Evolutionary conservation across 2,888 invertebrate genomes (phyloP), one percentile per base, ranked within the genome.

Genomic region (Chloroclysta siterata): DNA sequence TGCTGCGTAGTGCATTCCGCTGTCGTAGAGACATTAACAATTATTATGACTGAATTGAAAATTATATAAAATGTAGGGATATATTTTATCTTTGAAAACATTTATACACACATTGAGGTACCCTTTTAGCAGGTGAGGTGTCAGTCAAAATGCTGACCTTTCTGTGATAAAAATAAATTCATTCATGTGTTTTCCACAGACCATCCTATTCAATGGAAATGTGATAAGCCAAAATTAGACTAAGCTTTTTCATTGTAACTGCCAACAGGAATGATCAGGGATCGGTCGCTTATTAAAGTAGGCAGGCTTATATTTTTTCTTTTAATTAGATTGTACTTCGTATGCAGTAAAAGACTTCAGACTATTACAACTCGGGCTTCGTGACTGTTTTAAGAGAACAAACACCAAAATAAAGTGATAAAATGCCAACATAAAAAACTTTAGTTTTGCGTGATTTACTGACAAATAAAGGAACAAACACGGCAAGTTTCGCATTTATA

Each of bases 401-500:
- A 58, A 53, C 61, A 62, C 60, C 57, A 61, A 65, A 53, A 66
- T 65, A 67, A 64, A 60, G 58, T 52, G 61, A 68, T 65, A 68
- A 63, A 69, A 60, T 61, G 47, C 54, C 60, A 44, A 36, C 63
- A 63, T 64, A 63, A 72, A 69, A 74, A 71, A 63, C 63, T 66
- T 66, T 70, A 71, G 72, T 76, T 81, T 80, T 74, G 77, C 81
- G 79, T 81, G 81, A 80, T 81, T 76, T 78, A 77, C 75, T 72
- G 72, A 76, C 73, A 79, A 81, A 79, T 76, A 81, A 81, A 81
- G 67, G 73, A 76, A 75, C 65, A 71, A 70, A 68, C 75, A 71
- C 73, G 73, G 77, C 73, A 72, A 70, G 72, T 65, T 76, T 77
- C 74, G 74, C 78, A 76, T 81, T 83, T 83, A 84, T 84, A 84